These are phyloP conservation scores for Yponomeuta sedellus DNA, from an alignment of 2,888 invertebrate genomes.

Conservation along the genomic window DNA sequence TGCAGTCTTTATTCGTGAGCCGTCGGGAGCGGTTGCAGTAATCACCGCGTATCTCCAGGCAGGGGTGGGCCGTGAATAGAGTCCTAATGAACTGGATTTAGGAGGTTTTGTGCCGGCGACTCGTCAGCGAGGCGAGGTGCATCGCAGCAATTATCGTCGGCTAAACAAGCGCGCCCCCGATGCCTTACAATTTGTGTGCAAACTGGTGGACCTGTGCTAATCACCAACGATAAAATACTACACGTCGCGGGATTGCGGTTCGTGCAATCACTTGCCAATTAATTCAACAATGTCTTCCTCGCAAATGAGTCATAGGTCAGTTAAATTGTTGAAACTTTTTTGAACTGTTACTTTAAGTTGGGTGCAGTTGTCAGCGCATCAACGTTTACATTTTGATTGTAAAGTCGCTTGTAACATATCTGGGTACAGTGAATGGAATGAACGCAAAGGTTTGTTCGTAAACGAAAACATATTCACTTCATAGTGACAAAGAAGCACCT, in stretches of 20 bases:
- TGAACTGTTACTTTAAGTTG: too few species aligned
- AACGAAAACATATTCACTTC: too few species aligned
- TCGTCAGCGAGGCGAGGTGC: slow-evolving; percentile 68
- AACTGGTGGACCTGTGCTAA: slow-evolving; percentile 1
- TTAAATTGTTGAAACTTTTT: too few species aligned
- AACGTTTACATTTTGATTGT: too few species aligned
- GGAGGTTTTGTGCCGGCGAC: slow-evolving; percentile 73
- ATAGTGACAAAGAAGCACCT: too few species aligned
- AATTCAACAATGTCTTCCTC: too few species aligned
- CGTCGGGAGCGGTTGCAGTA: slow-evolving; percentile 77
- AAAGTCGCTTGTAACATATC: too few species aligned
- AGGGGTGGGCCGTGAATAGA: slow-evolving; percentile 74
- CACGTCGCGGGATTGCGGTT: neutral
- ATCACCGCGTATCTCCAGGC: slow-evolving; percentile 77
- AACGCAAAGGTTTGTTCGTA: too few species aligned
- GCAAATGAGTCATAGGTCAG: too few species aligned
- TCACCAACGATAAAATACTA: neutral
- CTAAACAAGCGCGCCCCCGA: slow-evolving; percentile 63
- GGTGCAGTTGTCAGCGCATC: too few species aligned
- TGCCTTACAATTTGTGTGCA: slow-evolving; percentile 37
- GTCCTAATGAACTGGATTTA: slow-evolving; percentile 77
- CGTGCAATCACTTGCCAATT: too few species aligned
- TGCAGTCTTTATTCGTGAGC: slow-evolving; percentile 77
- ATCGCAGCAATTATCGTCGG: slow-evolving; percentile 70
- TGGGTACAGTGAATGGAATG: too few species aligned